Evolutionary conservation across 2,797 vertebrate species (phyloP).

Genomic region (Epinephelus coioides): DNA sequence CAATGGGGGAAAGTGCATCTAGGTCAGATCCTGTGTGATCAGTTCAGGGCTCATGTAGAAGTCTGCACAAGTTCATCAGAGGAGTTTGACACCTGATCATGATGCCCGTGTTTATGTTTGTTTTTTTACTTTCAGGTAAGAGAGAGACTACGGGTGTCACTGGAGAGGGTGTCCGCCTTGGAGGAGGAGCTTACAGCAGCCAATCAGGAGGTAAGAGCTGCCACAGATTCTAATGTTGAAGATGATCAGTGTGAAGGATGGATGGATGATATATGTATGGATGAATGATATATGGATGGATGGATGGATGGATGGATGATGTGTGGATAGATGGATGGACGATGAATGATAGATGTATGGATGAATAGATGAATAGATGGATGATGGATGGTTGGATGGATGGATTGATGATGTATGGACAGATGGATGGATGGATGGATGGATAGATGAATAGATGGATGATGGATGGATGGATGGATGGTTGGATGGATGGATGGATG

Average conservation of each 20-base stretch:
- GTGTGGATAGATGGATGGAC: no score
- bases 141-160: conserved; percentile 97
- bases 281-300: no score
- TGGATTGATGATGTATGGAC: no score
- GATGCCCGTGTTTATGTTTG: conserved; percentile 32
- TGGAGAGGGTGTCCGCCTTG: conserved; percentile 98
- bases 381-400: no score
- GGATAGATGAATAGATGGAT: no score
- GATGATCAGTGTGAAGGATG: not conserved
- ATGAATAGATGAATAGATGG: no score
- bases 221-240: no score
- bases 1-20: not conserved
- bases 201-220: conserved; percentile 95
- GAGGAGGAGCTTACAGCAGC: conserved; percentile 98
- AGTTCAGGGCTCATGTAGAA: not conserved
- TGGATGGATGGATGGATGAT: no score
- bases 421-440: no score
- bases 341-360: no score
- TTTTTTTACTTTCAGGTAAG: conserved; percentile 89
- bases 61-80: not conserved
- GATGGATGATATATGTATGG: not conserved
- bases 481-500: no score
- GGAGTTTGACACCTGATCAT: not conserved
- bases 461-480: no score
- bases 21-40: not conserved